A percentile compares a stretch with the other conserved stretches of the same genome.
Conservation (phyloP, 2,113 vertebrate genomes). For the Pelecanoides urinatrix region DNA sequence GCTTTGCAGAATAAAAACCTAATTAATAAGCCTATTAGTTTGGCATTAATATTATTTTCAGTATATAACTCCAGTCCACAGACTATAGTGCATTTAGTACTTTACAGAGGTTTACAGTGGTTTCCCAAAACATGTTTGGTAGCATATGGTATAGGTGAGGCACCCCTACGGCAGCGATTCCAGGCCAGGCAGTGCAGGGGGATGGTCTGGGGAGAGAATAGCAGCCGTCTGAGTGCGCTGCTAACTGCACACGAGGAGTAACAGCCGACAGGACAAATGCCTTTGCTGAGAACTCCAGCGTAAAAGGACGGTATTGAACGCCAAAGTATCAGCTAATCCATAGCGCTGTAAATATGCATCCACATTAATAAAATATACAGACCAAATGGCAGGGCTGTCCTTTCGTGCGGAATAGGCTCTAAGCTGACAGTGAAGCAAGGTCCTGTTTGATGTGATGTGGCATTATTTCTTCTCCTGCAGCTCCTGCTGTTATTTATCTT, state of each 20-base stretch:
- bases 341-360: background rate
- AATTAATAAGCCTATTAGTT: background rate
- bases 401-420: background rate
- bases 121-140: background rate
- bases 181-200: background rate
- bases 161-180: background rate
- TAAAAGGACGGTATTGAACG: background rate
- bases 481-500: constrained; percentile 24
- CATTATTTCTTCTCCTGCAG: background rate
- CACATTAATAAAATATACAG: background rate
- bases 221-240: background rate
- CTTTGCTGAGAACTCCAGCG: background rate
- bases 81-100: background rate
- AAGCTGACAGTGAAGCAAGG: constrained; percentile 7
- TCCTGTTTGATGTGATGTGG: background rate
- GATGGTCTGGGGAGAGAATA: background rate
- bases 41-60: background rate
- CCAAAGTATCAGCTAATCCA: background rate
- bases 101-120: background rate
- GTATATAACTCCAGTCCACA: background rate
- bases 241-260: background rate
- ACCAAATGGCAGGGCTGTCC: background rate
- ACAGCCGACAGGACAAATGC: background rate
- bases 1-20: background rate
- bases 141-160: background rate